phyloP scores from a whole-genome alignment of 1,140 invertebrate species.

The Paralvinella palmiformis region DNA sequence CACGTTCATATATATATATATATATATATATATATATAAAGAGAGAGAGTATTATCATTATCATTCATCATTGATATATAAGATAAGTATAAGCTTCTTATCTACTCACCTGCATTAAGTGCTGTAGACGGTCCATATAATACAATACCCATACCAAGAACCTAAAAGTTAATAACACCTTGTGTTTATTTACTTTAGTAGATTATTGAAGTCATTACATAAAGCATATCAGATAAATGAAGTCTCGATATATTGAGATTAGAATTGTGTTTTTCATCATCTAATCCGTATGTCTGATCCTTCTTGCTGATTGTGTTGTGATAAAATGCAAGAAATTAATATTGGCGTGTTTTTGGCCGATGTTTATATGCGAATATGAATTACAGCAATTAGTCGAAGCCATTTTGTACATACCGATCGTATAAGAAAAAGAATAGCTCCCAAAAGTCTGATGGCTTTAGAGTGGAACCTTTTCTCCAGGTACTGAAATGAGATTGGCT shows the following conservation, averaged over 20 bases:
- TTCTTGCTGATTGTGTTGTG: not conserved
- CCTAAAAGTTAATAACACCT: conserved; percentile 54
- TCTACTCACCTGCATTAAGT: conserved; percentile 77
- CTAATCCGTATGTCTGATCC: not conserved
- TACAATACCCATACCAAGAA: conserved; percentile 85
- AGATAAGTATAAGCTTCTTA: not conserved
- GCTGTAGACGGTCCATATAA: conserved; percentile 88
- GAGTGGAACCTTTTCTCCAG: conserved; percentile 58
- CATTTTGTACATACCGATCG: conserved; percentile 54
- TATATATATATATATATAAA: not conserved
- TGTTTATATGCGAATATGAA: too few species aligned
- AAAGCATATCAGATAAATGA: not conserved
- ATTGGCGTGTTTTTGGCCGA: too few species aligned
- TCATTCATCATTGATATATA: not conserved
- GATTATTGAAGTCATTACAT: too few species aligned
- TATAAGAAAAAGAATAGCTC: conserved; percentile 32
- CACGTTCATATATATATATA: not conserved
- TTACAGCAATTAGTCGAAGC: too few species aligned
- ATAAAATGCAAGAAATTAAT: not conserved
- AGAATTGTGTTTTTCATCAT: not conserved
- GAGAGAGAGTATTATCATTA: not conserved
- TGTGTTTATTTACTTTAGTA: not conserved
- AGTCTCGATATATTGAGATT: not conserved
- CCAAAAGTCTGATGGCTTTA: conserved; percentile 30
- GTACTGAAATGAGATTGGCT: conserved; percentile 59